Evolutionary conservation across 2,888 invertebrate genomes (phyloP).

Genomic region (Autographa pulchrina): DNA sequence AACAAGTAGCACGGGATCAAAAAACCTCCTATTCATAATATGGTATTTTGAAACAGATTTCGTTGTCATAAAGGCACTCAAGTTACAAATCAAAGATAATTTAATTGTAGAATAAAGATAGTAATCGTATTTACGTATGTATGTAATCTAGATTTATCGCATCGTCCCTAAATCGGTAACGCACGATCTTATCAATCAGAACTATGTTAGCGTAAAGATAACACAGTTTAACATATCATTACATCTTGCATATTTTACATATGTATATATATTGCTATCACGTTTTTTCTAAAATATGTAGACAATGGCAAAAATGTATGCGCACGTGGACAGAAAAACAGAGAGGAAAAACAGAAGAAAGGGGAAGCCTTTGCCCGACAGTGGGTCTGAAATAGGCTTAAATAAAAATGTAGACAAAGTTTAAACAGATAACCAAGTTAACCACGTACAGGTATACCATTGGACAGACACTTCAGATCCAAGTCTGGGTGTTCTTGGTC

Average conservation of each 20-base stretch:
- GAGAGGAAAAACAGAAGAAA: too few species aligned
- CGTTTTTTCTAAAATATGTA: neutral
- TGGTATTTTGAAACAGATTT: neutral
- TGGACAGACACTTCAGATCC: too few species aligned
- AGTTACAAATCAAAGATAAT: neutral
- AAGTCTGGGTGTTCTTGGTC: too few species aligned
- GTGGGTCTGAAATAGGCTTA: too few species aligned
- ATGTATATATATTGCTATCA: neutral
- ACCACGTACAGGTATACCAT: too few species aligned
- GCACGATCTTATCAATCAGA: conserved; percentile 1
- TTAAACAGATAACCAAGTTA: too few species aligned
- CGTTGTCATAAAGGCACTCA: neutral
- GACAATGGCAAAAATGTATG: too few species aligned
- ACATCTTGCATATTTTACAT: conserved; percentile 3
- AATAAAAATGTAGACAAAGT: too few species aligned
- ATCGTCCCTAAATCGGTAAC: neutral
- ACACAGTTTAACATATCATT: neutral
- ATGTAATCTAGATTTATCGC: neutral
- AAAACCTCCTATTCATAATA: neutral
- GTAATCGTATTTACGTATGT: neutral
- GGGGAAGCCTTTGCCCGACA: too few species aligned
- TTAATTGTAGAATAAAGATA: neutral
- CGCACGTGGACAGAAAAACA: too few species aligned
- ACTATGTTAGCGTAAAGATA: conserved; percentile 6
- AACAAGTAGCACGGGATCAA: neutral